Evolutionary conservation across 2,797 vertebrate genomes (phyloP).

Genomic region (Gambelia wislizenii): DNA sequence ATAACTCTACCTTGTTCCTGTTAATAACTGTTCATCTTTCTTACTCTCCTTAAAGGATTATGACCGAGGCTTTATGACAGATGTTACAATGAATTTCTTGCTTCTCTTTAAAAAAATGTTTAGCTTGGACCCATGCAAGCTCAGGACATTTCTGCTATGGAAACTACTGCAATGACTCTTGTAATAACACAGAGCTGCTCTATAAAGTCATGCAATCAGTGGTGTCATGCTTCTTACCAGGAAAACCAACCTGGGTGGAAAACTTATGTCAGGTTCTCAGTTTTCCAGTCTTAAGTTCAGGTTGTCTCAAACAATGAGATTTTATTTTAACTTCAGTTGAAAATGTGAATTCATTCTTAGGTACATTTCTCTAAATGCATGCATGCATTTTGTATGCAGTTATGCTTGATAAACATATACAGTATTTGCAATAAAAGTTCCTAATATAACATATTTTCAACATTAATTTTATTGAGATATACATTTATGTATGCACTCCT

Average conservation of each 20-base stretch:
- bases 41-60: background rate
- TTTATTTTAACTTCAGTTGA: too few species aligned
- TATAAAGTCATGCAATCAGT: background rate
- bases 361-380: too few species aligned
- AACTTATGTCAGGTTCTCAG: background rate
- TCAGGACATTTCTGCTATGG: background rate
- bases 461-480: too few species aligned
- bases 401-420: too few species aligned
- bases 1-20: background rate
- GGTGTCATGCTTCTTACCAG: background rate
- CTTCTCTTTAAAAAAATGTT: background rate
- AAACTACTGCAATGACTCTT: background rate
- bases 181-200: background rate
- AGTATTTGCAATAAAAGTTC: too few species aligned
- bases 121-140: background rate
- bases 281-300: too few species aligned
- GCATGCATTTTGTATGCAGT: too few species aligned
- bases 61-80: conserved; percentile 3
- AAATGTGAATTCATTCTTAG: too few species aligned
- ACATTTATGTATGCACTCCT: too few species aligned
- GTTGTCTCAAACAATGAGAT: too few species aligned
- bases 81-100: conserved; percentile 54
- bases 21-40: background rate
- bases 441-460: too few species aligned
- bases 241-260: background rate